Base-by-base conservation (phyloP, 1,140 invertebrate genomes). In the Hypsibius dujardini region DNA sequence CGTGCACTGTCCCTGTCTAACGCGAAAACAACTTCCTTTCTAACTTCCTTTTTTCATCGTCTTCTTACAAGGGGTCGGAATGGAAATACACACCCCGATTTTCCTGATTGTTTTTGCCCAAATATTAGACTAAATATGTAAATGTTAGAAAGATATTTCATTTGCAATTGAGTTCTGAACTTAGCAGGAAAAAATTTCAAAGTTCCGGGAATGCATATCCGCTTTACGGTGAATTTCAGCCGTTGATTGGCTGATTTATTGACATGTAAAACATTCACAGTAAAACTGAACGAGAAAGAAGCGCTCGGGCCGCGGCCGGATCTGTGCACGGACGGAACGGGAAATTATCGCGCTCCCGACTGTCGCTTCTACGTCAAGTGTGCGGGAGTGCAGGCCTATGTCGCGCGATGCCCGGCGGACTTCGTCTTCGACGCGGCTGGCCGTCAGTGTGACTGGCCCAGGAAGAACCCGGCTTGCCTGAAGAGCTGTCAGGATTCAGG, bases 231-330 rank as follows among this genome's bases (percentile, higher is more conserved):
- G 28, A 28, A 28, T 56, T 56, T n/a, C 7, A 7, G 7, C 7
- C 50, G n/a, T 56, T 56, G n/a, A 56, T 56, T 56, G 50, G 50
- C 7, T n/a, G 7, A 7, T 56, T 56, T 56, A 56, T 56, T n/a
- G 7, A 12, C 50, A 28, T 28, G 28, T 28, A 28, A 28, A 28
- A 28, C 28, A 28, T 28, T 28, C 28, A 28, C 50, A 56, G 50
- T n/a, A 7, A 56, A 56, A n/a, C 50, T 56, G 50, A 56, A 56
- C n/a, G 50, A 56, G 50, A 56, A 56, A n/a, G 50, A 56, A 56
- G 7, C 7, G 50, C 50, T 56, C 50, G 50, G 50, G n/a, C 50
- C 50, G 7, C 50, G 50, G 7, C 50, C 50, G 7, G 50, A 56
- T 56, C 50, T 56, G 50, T 56, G 50, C 50, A 56, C 7, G 50